Conservation (phyloP, 64 coral and sea anemone genomes). For the Dendrophyllia cribrosa region DNA sequence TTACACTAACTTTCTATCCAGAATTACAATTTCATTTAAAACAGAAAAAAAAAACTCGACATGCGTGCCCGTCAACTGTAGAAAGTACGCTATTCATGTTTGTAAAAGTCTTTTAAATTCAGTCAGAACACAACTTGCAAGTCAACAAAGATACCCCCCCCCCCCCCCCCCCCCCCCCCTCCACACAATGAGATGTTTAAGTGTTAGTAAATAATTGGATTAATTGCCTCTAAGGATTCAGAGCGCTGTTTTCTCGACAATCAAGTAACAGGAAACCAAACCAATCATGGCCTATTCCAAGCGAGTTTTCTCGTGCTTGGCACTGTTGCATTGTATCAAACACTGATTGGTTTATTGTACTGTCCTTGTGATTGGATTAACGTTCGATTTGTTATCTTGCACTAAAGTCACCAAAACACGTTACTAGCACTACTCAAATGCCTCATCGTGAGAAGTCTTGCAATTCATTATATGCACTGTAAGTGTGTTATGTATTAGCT, state of each 20-base stretch:
- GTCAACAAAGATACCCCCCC: no score
- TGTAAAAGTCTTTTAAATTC: no score
- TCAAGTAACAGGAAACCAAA: not conserved
- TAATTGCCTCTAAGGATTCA: no score
- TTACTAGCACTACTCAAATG: no score
- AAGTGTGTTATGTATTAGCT: not conserved
- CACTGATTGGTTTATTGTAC: not conserved
- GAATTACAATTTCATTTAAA: not conserved
- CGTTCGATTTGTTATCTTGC: not conserved
- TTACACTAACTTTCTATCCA: not conserved
- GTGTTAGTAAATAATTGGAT: no score
- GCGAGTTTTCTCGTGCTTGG: not conserved
- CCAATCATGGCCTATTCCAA: not conserved
- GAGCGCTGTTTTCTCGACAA: not conserved
- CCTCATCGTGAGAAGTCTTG: no score
- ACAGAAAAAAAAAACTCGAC: not conserved
- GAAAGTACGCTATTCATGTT: no score
- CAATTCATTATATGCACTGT: no score
- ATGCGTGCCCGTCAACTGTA: no score
- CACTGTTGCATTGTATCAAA: not conserved
- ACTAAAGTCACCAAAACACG: not conserved
- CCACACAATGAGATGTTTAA: no score
- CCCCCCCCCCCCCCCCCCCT: no score
- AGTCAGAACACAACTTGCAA: no score
- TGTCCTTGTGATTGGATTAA: not conserved